A percentile compares a stretch with the other conserved stretches of the same genome.
Evolutionary conservation across 2,888 invertebrate species (phyloP).

Genomic region (Archaeoteleia sp.): DNA sequence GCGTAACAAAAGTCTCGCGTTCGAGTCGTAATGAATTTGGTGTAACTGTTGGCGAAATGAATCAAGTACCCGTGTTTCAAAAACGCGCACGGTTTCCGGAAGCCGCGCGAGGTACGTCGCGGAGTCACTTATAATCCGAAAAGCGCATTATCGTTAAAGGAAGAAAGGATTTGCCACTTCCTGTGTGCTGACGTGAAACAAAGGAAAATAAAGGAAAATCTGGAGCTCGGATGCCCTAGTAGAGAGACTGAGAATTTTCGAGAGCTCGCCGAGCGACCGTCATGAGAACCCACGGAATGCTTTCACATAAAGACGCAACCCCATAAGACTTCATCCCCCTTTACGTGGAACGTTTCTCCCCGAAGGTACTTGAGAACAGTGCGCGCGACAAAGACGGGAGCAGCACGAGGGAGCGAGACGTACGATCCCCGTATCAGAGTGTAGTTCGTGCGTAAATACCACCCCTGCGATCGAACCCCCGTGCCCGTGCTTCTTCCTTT

Average conservation of each 20-base stretch:
- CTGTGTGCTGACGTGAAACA: slow-evolving; percentile 55
- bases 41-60: no score
- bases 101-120: slow-evolving; percentile 44
- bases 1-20: no score
- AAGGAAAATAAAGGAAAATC: slow-evolving; percentile 56
- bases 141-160: slow-evolving; percentile 55
- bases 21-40: slow-evolving; percentile 39
- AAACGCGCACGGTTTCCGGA: slow-evolving; percentile 42
- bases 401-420: slow-evolving; percentile 11
- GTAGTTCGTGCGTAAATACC: slow-evolving; percentile 73
- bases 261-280: slow-evolving; percentile 63
- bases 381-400: slow-evolving; percentile 18
- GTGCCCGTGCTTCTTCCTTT: slow-evolving; percentile 54
- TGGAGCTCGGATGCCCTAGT: slow-evolving; percentile 49
- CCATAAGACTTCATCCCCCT: slow-evolving; percentile 67
- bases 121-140: slow-evolving; percentile 55
- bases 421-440: slow-evolving; percentile 61
- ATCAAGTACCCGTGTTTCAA: no score
- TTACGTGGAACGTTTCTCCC: slow-evolving; percentile 64
- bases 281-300: slow-evolving; percentile 71
- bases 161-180: slow-evolving; percentile 57
- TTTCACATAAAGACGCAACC: slow-evolving; percentile 72
- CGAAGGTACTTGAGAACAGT: slow-evolving; percentile 55
- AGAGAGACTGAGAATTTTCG: slow-evolving; percentile 58
- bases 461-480: slow-evolving; percentile 59